Evolutionary conservation across 2,797 vertebrate species (phyloP).

Genomic region (Phaenicophaeus curvirostris): DNA sequence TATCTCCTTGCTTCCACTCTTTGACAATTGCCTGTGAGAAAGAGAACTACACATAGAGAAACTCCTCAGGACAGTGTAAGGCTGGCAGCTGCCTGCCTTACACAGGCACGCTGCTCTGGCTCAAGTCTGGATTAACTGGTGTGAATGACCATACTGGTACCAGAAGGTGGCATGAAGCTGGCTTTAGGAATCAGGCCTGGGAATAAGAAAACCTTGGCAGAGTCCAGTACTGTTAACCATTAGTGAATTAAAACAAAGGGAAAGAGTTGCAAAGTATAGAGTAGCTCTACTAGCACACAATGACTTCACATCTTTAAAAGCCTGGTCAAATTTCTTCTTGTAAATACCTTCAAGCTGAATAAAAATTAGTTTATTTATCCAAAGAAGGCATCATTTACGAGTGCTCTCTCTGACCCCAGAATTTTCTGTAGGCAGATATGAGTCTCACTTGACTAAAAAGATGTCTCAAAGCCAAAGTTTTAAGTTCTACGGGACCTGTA

Average conservation of each 20-base stretch:
- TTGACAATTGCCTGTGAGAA: background rate
- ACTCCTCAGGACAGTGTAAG: background rate
- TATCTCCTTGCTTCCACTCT: background rate
- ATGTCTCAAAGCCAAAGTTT: background rate
- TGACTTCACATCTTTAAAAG: background rate
- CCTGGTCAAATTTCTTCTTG: background rate
- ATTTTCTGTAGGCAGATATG: background rate
- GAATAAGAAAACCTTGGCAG: background rate
- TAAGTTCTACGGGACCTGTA: background rate
- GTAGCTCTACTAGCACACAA: background rate
- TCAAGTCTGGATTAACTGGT: background rate
- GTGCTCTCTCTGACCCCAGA: background rate
- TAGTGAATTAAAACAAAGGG: background rate
- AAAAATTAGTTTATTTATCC: background rate
- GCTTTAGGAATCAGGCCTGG: background rate
- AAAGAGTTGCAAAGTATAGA: background rate
- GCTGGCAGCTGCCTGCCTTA: background rate
- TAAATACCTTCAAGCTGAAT: background rate
- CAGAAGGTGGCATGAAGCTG: accelerated
- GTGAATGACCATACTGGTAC: accelerated
- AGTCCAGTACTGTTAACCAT: background rate
- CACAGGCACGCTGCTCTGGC: background rate
- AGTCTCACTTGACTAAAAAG: background rate
- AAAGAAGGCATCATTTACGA: background rate
- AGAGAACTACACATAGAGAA: background rate